Evolutionary conservation across 2,797 vertebrate genomes (phyloP), one percentile per base, ranked within the genome.

Genomic region (Hydrocynus forskahlii): DNA sequence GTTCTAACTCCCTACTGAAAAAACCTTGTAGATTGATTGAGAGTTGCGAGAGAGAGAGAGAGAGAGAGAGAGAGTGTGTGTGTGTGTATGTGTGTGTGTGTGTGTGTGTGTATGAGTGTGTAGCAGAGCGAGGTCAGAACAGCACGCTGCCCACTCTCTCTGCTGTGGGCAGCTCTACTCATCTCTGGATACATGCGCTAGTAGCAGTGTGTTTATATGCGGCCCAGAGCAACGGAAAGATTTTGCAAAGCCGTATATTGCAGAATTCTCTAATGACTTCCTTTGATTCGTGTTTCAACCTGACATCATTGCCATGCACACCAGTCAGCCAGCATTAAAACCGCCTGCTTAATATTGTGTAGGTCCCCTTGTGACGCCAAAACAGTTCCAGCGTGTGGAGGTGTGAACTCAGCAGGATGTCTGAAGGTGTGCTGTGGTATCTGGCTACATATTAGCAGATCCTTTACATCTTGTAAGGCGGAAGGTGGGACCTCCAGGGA

Each of bases 31-130:
- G 60, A 35, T 63, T 54, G 52, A 54, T 54, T 54, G 52, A 54
- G n/a, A 57, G 40, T 40, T 29, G 29, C 1, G 29, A 29, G 29
- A 29, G 29, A 29, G 29, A 29, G 29, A 29, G 29, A 29, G 29
- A 29, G 29, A 29, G 29, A 29, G 29, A 29, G 29, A n/a, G n/a
- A n/a, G 40, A 4, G 17, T 68, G 40, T 68, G 40, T 45, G 40
- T 45, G 23, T 45, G 38, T 68, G 66, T 13, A 16, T 66, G 14
- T 66, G 63, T 67, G 38, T 68, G 38, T 43, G 38, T 68, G 38
- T 68, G 64, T 43, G n/a, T 48, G 66, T 68, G 40, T 40, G 66
- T 48, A 40, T 68, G 66, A 12, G 67, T 50, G 67, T 45, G 67
- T 45, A 43, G 19, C 50, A 57, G 50, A 72, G 52, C 29, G 16